Evolutionary conservation across 2,113 vertebrate genomes (phyloP).

Genomic region (Eolophus roseicapilla): DNA sequence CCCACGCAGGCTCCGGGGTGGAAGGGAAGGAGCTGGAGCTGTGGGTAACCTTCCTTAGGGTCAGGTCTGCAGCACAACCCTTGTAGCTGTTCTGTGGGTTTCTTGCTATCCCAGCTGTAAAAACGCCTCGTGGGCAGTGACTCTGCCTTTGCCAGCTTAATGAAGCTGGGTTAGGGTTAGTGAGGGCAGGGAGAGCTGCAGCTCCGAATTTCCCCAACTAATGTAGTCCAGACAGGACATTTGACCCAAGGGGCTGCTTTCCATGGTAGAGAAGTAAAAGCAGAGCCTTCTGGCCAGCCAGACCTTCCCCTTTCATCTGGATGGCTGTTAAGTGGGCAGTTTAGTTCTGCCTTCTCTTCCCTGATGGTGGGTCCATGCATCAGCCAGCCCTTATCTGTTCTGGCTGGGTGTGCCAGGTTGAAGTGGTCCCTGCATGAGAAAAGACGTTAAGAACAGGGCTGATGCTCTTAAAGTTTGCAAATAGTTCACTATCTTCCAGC

Average conservation of each 20-base stretch:
- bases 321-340: conserved; percentile 43
- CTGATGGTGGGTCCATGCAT: neutral
- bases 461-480: neutral
- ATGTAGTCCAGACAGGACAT: neutral
- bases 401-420: neutral
- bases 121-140: neutral
- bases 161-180: neutral
- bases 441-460: neutral
- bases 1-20: neutral
- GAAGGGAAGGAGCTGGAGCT: neutral
- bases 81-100: neutral
- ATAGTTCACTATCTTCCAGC: neutral
- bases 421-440: conserved; percentile 33
- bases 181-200: neutral
- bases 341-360: neutral
- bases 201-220: neutral
- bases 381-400: conserved; percentile 11
- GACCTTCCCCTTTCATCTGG: conserved; percentile 29
- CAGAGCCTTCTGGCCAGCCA: neutral
- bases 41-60: fast-evolving
- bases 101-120: neutral
- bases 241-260: neutral
- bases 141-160: neutral
- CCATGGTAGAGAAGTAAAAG: neutral
- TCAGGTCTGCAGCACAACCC: neutral